Evolutionary conservation across 2,113 vertebrate species (phyloP).

Genomic region (Raja brachyura): DNA sequence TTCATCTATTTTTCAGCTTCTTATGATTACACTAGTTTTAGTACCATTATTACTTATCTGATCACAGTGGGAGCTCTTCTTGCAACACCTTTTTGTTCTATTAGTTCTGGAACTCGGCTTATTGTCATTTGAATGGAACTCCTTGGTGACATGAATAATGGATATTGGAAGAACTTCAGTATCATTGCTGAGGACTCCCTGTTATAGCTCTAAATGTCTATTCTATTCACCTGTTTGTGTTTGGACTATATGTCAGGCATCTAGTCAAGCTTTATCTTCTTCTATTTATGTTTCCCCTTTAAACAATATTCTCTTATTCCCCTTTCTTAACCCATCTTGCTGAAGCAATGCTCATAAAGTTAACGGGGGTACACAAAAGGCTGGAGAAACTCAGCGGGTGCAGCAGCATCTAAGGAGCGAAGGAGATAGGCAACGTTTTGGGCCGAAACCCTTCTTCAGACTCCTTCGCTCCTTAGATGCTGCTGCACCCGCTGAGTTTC

Average conservation of each 20-base stretch:
- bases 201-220: neutral
- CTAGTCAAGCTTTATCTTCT: neutral
- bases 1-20: neutral
- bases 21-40: neutral
- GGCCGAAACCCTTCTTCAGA: too few species aligned
- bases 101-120: neutral
- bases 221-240: neutral
- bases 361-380: too few species aligned
- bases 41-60: neutral
- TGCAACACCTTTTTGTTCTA: neutral
- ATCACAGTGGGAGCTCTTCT: neutral
- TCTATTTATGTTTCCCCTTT: neutral
- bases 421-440: too few species aligned
- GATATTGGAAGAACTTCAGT: neutral
- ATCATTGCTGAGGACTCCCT: neutral
- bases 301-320: neutral
- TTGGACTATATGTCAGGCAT: neutral
- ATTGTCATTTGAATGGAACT: neutral
- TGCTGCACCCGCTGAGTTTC: too few species aligned
- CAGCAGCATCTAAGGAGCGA: too few species aligned
- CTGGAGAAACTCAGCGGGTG: too few species aligned
- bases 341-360: neutral
- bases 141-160: neutral
- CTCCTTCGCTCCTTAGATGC: too few species aligned
- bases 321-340: neutral